Percentiles rank a stretch among this genome's conserved stretches.
phyloP scores from a whole-genome alignment of 2,888 invertebrate species.

The Tenthredo livida region DNA sequence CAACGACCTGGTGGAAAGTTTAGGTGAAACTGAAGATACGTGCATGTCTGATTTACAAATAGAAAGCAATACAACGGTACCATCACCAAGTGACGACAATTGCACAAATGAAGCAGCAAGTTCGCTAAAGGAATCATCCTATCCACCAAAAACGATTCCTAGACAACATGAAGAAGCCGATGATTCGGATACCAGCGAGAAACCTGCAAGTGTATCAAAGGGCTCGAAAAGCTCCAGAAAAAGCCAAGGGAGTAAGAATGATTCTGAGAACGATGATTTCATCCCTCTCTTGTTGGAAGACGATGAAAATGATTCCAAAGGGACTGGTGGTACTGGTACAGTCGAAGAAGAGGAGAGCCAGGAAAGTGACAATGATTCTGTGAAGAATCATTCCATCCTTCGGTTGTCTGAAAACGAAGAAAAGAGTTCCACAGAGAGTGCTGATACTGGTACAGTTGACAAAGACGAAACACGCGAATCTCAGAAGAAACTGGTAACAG shows the following conservation, averaged over 20 bases:
- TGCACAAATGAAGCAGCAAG: neutral
- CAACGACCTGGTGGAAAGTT: neutral
- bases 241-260: neutral
- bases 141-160: neutral
- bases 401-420: neutral
- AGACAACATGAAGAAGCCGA: neutral
- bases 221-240: neutral
- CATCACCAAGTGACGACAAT: slow-evolving; percentile 19
- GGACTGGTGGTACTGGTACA: neutral
- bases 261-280: neutral
- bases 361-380: neutral
- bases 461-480: neutral
- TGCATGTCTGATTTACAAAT: neutral
- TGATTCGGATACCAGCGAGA: neutral
- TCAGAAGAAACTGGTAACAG: neutral
- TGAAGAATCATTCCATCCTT: neutral
- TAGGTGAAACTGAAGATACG: neutral
- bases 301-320: neutral
- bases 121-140: too few relatives aligned
- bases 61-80: neutral
- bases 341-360: neutral
- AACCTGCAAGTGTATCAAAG: neutral
- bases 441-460: neutral
- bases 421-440: neutral
- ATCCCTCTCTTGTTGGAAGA: neutral